These are phyloP conservation scores for Himalopsyche anomala DNA, from an alignment of 2,888 invertebrate species.

Conservation along the genomic window DNA sequence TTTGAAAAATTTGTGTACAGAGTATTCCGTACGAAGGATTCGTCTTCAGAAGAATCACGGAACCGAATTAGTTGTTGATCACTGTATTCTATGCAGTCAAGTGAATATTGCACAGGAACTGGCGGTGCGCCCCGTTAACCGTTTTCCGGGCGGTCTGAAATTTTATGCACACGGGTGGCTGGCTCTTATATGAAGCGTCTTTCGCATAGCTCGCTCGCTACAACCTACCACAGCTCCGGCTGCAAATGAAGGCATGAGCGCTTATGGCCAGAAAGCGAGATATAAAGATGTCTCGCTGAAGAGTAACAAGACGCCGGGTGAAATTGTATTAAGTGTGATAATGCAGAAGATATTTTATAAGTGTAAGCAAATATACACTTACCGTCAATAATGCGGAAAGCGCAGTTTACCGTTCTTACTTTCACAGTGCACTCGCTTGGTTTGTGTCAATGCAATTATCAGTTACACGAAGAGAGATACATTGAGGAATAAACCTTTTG, in stretches of 20 bases:
- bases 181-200: neutral
- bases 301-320: constrained; percentile 19
- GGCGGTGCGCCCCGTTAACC: constrained; percentile 43
- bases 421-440: neutral
- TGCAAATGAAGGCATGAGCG: constrained; percentile 4
- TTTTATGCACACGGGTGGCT: constrained; percentile 29
- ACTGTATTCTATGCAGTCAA: constrained; percentile 44
- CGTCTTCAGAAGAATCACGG: too few relatives aligned
- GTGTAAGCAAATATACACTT: neutral
- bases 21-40: too few relatives aligned
- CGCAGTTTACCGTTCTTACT: neutral
- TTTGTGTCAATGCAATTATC: too few relatives aligned
- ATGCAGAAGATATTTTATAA: constrained; percentile 5
- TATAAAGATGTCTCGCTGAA: constrained; percentile 15
- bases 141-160: constrained; percentile 30
- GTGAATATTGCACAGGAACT: constrained; percentile 47
- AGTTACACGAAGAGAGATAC: too few relatives aligned
- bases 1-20: too few relatives aligned
- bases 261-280: constrained; percentile 10
- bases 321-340: constrained; percentile 26
- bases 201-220: neutral
- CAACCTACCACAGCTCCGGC: neutral
- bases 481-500: too few relatives aligned
- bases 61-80: neutral
- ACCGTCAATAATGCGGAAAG: neutral